These are phyloP conservation scores for Lagopus leucura DNA, from an alignment of 2,113 vertebrate species.

Conservation along the genomic window DNA sequence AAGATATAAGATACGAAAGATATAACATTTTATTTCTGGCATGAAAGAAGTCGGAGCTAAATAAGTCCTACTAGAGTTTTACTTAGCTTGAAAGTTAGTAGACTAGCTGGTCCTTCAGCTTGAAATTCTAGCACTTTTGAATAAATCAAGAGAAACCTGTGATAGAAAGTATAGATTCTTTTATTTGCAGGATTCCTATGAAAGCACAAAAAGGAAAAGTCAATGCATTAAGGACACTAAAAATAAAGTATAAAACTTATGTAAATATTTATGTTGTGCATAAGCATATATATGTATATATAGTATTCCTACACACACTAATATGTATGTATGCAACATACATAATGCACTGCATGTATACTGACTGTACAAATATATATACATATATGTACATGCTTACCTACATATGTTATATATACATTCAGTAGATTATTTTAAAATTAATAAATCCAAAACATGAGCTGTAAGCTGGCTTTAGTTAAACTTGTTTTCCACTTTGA, in stretches of 20 bases:
- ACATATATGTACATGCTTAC: too few relatives aligned
- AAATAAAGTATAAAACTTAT: neutral
- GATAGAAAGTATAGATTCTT: neutral
- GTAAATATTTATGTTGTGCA: neutral
- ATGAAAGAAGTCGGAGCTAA: neutral
- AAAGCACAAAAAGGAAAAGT: neutral
- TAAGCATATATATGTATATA: neutral
- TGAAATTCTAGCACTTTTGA: neutral
- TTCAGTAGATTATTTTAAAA: neutral
- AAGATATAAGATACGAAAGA: neutral
- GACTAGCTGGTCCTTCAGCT: neutral
- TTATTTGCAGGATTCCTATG: neutral
- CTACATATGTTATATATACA: neutral
- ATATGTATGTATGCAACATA: neutral
- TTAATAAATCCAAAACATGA: neutral
- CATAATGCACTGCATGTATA: neutral
- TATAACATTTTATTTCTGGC: neutral
- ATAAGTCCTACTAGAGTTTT: neutral
- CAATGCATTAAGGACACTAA: neutral
- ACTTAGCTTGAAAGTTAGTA: neutral
- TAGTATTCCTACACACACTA: neutral
- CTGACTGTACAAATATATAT: neutral
- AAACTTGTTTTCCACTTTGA: neutral
- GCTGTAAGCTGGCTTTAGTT: neutral
- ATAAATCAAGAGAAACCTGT: neutral